Conservation (phyloP, 2,888 invertebrate genomes). For the Drosophila robusta region DNA sequence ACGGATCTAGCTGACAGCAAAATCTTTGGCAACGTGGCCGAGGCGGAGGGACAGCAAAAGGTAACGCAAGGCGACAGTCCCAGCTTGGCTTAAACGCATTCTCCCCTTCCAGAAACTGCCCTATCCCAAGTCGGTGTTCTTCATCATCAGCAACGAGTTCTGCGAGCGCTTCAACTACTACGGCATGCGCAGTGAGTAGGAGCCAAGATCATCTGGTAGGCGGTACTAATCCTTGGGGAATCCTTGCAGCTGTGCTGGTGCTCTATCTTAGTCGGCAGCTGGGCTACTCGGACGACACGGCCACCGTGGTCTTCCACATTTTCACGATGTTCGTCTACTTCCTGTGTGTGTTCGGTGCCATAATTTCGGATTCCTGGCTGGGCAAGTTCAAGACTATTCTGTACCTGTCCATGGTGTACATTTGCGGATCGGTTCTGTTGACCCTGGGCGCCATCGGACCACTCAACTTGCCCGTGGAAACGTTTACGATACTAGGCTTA, state of each 20-base stretch:
- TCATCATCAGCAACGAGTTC: conserved; percentile 97
- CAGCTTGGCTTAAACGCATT: neutral
- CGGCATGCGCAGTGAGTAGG: conserved; percentile 94
- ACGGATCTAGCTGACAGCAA: conserved; percentile 40
- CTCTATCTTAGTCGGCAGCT: conserved; percentile 90
- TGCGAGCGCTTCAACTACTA: conserved; percentile 98
- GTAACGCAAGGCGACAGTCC: conserved; percentile 40
- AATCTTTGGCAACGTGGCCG: conserved; percentile 58
- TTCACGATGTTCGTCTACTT: conserved; percentile 91
- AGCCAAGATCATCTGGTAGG: too few species aligned
- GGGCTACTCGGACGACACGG: conserved; percentile 87
- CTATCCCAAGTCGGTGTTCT: conserved; percentile 92
- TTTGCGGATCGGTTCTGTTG: conserved; percentile 89
- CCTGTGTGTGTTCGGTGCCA: conserved; percentile 91
- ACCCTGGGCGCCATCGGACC: conserved; percentile 87
- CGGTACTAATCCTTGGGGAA: neutral
- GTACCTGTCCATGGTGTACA: conserved; percentile 90
- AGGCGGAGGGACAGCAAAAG: conserved; percentile 82
- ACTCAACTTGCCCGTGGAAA: conserved; percentile 85
- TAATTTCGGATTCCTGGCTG: conserved; percentile 91
- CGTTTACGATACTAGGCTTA: conserved; percentile 88
- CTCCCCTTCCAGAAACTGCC: conserved; percentile 78
- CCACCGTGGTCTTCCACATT: conserved; percentile 91
- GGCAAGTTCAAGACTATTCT: conserved; percentile 92
- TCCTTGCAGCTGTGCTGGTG: conserved; percentile 89